phyloP scores from a whole-genome alignment of 2,797 vertebrate genomes.

The Gambelia wislizenii region DNA sequence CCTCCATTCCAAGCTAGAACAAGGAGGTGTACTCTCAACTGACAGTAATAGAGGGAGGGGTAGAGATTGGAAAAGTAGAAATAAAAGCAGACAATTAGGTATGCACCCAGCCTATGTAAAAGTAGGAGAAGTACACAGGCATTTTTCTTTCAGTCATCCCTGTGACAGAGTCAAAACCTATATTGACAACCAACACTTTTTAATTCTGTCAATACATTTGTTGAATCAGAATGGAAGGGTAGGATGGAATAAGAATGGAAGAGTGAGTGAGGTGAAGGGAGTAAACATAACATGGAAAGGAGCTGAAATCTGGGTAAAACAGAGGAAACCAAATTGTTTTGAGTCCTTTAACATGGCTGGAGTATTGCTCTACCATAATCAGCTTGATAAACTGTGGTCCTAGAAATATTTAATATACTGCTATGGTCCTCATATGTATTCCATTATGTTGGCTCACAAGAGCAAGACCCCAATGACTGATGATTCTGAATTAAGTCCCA shows the following conservation, averaged over 20 bases:
- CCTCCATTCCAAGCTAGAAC: slow-evolving; percentile 27
- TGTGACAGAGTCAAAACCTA: background rate
- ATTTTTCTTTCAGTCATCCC: background rate
- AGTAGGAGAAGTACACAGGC: background rate
- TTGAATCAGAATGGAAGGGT: background rate
- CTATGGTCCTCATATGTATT: background rate
- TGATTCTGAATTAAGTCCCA: background rate
- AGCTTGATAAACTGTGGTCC: background rate
- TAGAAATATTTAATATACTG: background rate
- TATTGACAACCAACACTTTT: background rate
- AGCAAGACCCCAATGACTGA: background rate
- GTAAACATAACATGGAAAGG: background rate
- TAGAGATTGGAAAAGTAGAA: slow-evolving; percentile 5
- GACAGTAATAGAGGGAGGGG: background rate
- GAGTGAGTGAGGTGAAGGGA: no score
- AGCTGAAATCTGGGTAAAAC: background rate
- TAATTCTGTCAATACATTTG: background rate
- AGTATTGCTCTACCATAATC: background rate
- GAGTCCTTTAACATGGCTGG: background rate
- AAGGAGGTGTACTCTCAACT: slow-evolving; percentile 21
- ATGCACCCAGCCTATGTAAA: background rate
- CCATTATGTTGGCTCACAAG: background rate
- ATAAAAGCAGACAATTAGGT: slow-evolving; percentile 23
- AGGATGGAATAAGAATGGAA: no score
- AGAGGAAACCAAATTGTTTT: background rate